Conservation (phyloP, 2,888 invertebrate genomes). For the Sturmia bella region DNA sequence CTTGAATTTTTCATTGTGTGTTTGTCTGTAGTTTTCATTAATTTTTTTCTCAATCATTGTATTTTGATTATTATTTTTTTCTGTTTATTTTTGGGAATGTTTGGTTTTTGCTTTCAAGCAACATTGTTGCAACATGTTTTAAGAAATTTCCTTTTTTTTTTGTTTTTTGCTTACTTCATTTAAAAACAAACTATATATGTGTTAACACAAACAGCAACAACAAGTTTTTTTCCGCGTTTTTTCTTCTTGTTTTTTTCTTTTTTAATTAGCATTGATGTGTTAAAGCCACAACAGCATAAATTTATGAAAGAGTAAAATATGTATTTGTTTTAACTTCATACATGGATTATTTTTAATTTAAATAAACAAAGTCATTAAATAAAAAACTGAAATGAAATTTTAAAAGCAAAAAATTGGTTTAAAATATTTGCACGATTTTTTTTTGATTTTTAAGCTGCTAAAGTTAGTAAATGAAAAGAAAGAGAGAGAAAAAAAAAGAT, state of each 20-base stretch:
- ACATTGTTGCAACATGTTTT: constrained; percentile 57
- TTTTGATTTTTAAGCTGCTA: no score
- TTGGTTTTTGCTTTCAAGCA: constrained; percentile 17
- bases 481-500: neutral
- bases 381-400: neutral
- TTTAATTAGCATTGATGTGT: constrained; percentile 58
- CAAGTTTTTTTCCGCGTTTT: constrained; percentile 59
- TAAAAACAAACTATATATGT: neutral
- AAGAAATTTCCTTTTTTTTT: constrained; percentile 22
- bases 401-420: neutral
- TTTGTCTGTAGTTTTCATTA: neutral
- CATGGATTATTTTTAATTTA: neutral
- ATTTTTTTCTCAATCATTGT: constrained; percentile 43
- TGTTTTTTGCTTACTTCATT: neutral
- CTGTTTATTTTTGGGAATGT: constrained; percentile 3
- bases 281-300: constrained; percentile 37
- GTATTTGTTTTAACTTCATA: neutral
- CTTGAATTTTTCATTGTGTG: constrained; percentile 5
- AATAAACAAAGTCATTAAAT: constrained; percentile 14
- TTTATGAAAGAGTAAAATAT: constrained; percentile 13
- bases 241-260: neutral
- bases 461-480: neutral
- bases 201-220: neutral
- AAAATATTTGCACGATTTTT: neutral
- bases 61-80: constrained; percentile 4